Evolutionary conservation across 2,888 invertebrate genomes (phyloP), one percentile per base, ranked within the genome.

Genomic region (Catotricha subobsoleta): DNA sequence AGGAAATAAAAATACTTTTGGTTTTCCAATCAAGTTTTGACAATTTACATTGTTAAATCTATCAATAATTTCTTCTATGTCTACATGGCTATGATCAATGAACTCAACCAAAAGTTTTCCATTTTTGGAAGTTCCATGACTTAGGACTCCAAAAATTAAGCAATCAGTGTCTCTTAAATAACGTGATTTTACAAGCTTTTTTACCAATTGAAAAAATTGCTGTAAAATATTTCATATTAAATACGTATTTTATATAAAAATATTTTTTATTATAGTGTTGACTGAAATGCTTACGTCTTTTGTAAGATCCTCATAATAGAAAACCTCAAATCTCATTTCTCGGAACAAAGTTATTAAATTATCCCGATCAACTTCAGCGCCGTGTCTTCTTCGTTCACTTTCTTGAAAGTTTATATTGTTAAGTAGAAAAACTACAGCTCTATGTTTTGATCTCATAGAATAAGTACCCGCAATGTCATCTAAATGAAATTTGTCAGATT

Each of bases 1-100:
- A 53, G 80, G 80, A 53, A 80, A 78, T 44, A 81, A 67, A 52
- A 80, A 75, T 42, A 81, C 71, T 61, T 80, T 80, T 18, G 80
- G 80, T 51, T 76, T 72, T 40, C 67, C 63, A 9, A 55, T 50
- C 44, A 80, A 62, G 41, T 56, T 53, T 1, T 64, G 64, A 54
- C 75, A 71, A 41, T 60, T 62, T 13, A 52, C 49, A 50, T 71
- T 68, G 51, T 67, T 68, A 58, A 80, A 80, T 49, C 67, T 63
- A 27, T 68, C 62, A 23, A 76, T 58, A 49, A 81, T 67, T 36
- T 67, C 60, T 16, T 65, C 60, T 23, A 68, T 66, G 44, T 67
- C 55, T 40, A 72, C 54, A 16, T 62, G 53, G 6, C 60, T 50
- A 20, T 71, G 70, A 58, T 79, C 76, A 43, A 57, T 57, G 50